Percentiles rank a stretch among this genome's conserved stretches.
Evolutionary conservation across 2,888 invertebrate species (phyloP).

Genomic region (Acleris literana): DNA sequence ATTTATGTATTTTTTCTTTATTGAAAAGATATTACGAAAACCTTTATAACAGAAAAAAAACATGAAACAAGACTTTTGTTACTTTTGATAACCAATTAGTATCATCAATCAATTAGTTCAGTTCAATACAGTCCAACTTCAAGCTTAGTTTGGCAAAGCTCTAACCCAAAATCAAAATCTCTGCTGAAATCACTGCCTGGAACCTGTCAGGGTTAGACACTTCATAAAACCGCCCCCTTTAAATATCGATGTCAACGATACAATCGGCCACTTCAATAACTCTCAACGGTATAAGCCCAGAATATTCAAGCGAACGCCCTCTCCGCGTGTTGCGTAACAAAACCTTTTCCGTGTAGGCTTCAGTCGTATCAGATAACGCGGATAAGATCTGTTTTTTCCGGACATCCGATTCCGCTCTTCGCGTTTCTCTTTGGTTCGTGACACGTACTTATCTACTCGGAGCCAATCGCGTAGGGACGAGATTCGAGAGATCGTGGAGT

Average conservation of each 20-base stretch:
- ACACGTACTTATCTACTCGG: conserved; percentile 27
- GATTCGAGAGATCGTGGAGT: conserved; percentile 4
- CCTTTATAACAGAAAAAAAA: too few species aligned
- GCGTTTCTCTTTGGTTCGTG: conserved; percentile 27
- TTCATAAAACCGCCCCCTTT: too few species aligned
- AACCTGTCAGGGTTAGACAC: too few species aligned
- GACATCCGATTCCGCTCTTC: conserved; percentile 17
- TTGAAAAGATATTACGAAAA: too few species aligned
- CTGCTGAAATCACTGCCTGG: too few species aligned
- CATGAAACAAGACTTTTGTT: background rate
- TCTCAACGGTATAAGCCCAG: conserved; percentile 2
- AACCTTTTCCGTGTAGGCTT: conserved; percentile 23
- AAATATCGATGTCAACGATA: background rate
- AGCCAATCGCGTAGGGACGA: conserved; percentile 10
- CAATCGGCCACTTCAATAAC: conserved; percentile 2
- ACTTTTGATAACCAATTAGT: background rate
- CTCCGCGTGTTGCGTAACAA: conserved; percentile 16
- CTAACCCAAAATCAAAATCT: too few species aligned
- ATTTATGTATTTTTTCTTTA: background rate
- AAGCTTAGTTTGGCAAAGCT: too few species aligned
- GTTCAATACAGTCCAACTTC: too few species aligned
- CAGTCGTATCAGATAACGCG: conserved; percentile 21
- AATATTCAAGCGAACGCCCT: conserved; percentile 17
- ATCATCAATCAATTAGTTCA: too few species aligned
- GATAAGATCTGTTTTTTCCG: conserved; percentile 27